These are phyloP conservation scores for Epinephelus cyanopodus DNA, from an alignment of 2,113 vertebrate species.

Conservation along the genomic window DNA sequence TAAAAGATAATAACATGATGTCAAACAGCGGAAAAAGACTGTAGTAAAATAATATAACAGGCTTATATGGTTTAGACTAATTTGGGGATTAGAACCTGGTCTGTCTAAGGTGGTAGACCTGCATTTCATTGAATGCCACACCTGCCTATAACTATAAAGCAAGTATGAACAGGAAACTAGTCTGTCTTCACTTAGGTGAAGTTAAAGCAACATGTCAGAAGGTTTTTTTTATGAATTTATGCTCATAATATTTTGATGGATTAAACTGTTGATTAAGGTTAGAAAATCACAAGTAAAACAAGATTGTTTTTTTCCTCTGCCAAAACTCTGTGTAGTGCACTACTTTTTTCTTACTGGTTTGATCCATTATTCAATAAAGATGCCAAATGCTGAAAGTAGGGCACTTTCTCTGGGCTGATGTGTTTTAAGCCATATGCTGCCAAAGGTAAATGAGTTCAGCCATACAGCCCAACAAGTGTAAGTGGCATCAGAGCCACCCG, in stretches of 20 bases:
- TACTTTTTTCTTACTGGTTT: not conserved
- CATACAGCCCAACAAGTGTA: not conserved
- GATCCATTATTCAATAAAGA: slow-evolving; percentile 29
- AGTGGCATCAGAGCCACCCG: slow-evolving; percentile 31
- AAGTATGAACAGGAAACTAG: slow-evolving; percentile 30
- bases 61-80: slow-evolving; percentile 6
- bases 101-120: not conserved
- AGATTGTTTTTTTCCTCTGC: not conserved
- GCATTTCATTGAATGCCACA: slow-evolving; percentile 7
- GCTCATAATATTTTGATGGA: not conserved
- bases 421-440: slow-evolving; percentile 19
- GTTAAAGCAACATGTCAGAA: not conserved
- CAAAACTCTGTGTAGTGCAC: not conserved
- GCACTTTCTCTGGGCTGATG: slow-evolving; percentile 8
- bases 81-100: not conserved
- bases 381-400: slow-evolving; percentile 11
- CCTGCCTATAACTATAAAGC: slow-evolving; percentile 13
- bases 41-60: slow-evolving; percentile 1
- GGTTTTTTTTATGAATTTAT: not conserved
- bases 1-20: not conserved
- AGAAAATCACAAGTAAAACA: not conserved
- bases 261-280: not conserved
- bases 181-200: not conserved
- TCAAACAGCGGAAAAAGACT: slow-evolving; percentile 12
- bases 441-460: slow-evolving; percentile 50